Evolutionary conservation across 2,113 vertebrate genomes (phyloP), one percentile per base, ranked within the genome.

Genomic region (Campylomormyrus tamandua): DNA sequence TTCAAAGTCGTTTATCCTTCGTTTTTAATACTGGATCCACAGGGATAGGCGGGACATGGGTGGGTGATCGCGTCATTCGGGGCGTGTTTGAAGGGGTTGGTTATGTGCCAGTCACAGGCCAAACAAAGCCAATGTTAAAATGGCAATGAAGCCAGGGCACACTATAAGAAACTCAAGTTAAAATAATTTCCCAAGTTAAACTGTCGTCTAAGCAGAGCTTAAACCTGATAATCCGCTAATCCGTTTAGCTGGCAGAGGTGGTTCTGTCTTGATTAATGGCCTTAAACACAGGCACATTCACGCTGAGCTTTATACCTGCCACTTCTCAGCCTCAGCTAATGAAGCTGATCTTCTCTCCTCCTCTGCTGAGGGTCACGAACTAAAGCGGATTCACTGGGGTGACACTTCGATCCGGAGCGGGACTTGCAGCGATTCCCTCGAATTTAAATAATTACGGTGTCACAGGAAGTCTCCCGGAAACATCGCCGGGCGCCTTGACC

Each of bases 161-260:
- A 91, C 92, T 92, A 90, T 90, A 85, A 91, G 90, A 62, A 91
- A 88, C 85, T 21, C 91, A 45, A 92, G 77, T 92, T 77, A 2
- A 88, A 92, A 92, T 93, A 88, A 93, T 87, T 91, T 91, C 42
- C 90, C 90, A 91, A 93, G 92, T 93, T 91, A 92, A 92, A 93
- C 62, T 83, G 90, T 91, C 91, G 89, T 91, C 89, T 91, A 90
- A 91, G 91, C 91, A 91, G 88, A 87, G 91, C 83, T 92, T 92
- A 92, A 93, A 91, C 90, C 92, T 90, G 92, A 93, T 94, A 95
- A 94, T 91, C 88, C 86, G 92, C 91, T 92, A 91, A 92, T 92
- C 92, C 93, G 24, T 90, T 85, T 91, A 89, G 89, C 91, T 90
- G 92, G 93, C 83, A 92, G 91, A 93, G 91, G 88, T 89, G 90